Conservation (phyloP, 2,113 vertebrate genomes). For the Atractosteus spatula region DNA sequence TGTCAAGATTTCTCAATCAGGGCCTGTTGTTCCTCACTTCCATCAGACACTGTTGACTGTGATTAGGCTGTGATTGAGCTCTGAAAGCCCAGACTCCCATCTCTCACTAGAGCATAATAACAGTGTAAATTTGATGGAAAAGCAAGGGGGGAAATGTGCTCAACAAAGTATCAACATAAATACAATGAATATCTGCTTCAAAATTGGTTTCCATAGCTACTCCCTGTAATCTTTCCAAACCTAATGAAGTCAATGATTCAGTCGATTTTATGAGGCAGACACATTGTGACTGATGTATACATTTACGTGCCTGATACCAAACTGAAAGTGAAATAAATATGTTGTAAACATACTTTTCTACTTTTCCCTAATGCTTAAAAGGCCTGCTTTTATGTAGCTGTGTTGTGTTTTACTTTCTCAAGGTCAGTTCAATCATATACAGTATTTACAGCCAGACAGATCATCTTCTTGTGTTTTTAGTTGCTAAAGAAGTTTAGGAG, state of each 20-base stretch:
- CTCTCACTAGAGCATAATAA: not conserved
- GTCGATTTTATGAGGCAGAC: not conserved
- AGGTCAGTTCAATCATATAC: too few species aligned
- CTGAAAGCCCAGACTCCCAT: not conserved
- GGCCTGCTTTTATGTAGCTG: too few species aligned
- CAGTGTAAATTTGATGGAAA: not conserved
- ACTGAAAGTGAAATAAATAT: not conserved
- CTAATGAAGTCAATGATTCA: not conserved
- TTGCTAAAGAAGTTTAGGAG: too few species aligned
- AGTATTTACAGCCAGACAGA: too few species aligned
- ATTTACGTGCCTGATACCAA: not conserved
- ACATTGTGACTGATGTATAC: not conserved
- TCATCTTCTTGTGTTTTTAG: too few species aligned
- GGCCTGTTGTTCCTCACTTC: not conserved
- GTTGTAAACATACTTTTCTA: too few species aligned
- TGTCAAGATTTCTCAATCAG: slow-evolving; percentile 20
- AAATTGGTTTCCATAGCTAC: slow-evolving; percentile 8
- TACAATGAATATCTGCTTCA: not conserved
- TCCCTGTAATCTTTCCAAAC: too few species aligned
- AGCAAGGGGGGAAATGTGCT: not conserved
- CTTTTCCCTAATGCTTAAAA: too few species aligned
- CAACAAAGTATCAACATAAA: slow-evolving; percentile 1
- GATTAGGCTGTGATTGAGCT: slow-evolving; percentile 16
- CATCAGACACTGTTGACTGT: not conserved
- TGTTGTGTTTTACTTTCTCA: too few species aligned